Evolutionary conservation across 1,140 invertebrate species (phyloP).

Genomic region (Asobara japonica): DNA sequence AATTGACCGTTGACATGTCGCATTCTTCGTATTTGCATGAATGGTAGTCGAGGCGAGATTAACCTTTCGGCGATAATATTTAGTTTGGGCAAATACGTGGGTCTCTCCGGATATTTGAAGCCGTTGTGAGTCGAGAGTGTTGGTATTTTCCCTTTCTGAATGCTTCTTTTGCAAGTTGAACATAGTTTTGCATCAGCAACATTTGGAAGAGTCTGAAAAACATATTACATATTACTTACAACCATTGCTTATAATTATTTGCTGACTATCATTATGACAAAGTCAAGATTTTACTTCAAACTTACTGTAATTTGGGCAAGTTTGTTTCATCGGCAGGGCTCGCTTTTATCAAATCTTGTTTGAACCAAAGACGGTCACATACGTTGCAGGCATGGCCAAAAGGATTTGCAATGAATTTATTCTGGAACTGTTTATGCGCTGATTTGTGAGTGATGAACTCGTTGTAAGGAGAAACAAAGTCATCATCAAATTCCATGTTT

Average conservation of each 20-base stretch:
- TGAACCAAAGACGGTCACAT: slow-evolving; percentile 22
- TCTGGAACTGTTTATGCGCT: slow-evolving; percentile 7
- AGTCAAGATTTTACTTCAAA: too few species aligned
- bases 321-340: not conserved
- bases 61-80: slow-evolving; percentile 1
- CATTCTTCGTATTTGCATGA: slow-evolving; percentile 24
- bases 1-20: slow-evolving; percentile 16
- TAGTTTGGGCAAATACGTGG: slow-evolving; percentile 11
- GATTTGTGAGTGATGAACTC: not conserved
- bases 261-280: not conserved
- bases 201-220: not conserved
- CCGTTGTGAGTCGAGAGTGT: slow-evolving; percentile 2
- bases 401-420: not conserved
- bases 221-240: not conserved
- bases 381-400: not conserved
- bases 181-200: not conserved
- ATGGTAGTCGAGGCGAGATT: slow-evolving; percentile 18
- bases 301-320: not conserved
- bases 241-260: too few species aligned
- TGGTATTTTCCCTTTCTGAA: not conserved
- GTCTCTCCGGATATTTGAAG: slow-evolving; percentile 20
- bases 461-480: not conserved
- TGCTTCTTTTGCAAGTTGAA: not conserved
- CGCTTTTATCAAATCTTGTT: not conserved
- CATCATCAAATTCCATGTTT: too few species aligned